Percentiles rank a stretch among this genome's conserved stretches.
phyloP scores from a whole-genome alignment of 2,888 invertebrate genomes.

The Pelosia muscerda region DNA sequence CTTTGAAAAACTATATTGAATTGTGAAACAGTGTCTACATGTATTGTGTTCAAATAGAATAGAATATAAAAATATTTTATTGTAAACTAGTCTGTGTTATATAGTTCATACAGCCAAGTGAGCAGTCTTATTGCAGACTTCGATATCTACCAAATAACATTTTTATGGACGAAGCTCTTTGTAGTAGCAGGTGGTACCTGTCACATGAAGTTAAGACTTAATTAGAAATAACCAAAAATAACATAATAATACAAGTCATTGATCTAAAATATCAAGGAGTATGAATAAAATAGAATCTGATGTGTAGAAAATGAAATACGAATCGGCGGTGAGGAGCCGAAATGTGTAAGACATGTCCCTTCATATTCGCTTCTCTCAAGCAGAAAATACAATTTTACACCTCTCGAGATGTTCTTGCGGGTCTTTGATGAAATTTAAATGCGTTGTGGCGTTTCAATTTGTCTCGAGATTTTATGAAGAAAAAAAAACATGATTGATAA shows the following conservation, averaged over 20 bases:
- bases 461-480: constrained; percentile 41
- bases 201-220: background rate
- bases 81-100: too few species aligned
- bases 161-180: too few species aligned
- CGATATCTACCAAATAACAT: too few species aligned
- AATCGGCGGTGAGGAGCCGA: constrained; percentile 39
- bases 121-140: too few species aligned
- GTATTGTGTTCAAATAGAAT: too few species aligned
- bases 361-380: constrained; percentile 60
- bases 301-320: constrained; percentile 53
- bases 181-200: too few species aligned
- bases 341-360: constrained; percentile 54
- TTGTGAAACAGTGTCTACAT: too few species aligned
- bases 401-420: constrained; percentile 55
- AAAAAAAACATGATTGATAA: constrained; percentile 8
- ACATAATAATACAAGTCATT: constrained; percentile 5
- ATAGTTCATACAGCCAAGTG: too few species aligned
- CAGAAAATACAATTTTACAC: constrained; percentile 70
- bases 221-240: background rate
- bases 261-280: constrained; percentile 29
- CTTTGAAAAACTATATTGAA: too few species aligned
- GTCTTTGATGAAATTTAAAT: constrained; percentile 72
- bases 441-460: constrained; percentile 70
- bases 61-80: too few species aligned
- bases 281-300: constrained; percentile 50